Evolutionary conservation across 2,888 invertebrate species (phyloP).

Genomic region (Coleophora flavipennella): DNA sequence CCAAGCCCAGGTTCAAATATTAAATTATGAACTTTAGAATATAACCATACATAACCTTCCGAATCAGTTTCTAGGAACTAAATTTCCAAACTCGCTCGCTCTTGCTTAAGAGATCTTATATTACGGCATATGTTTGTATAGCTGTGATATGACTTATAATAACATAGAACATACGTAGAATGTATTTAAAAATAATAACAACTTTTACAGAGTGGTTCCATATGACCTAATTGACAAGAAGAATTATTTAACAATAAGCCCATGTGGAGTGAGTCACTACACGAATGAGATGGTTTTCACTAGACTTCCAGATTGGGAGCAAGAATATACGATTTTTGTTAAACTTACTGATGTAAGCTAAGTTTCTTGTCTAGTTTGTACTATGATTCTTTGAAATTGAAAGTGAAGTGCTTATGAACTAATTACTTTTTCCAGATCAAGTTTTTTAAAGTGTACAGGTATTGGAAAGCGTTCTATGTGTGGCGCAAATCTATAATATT

Average conservation of each 20-base stretch:
- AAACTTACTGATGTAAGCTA: conserved; percentile 78
- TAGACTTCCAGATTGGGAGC: conserved; percentile 83
- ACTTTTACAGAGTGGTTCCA: conserved; percentile 79
- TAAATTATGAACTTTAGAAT: too few relatives aligned
- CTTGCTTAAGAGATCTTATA: too few relatives aligned
- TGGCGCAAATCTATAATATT: conserved; percentile 84
- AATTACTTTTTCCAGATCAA: conserved; percentile 63
- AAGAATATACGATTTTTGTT: conserved; percentile 85
- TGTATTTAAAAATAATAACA: too few relatives aligned
- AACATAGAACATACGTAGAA: too few relatives aligned
- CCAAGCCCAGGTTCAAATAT: too few relatives aligned
- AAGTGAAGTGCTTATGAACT: too few relatives aligned
- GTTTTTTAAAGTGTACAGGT: conserved; percentile 77
- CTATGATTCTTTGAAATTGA: too few relatives aligned
- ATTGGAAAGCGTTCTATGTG: conserved; percentile 86
- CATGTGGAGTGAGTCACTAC: conserved; percentile 86
- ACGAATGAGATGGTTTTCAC: conserved; percentile 85
- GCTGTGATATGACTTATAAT: too few relatives aligned
- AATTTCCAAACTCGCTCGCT: too few relatives aligned
- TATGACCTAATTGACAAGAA: conserved; percentile 79
- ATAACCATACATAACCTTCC: too few relatives aligned
- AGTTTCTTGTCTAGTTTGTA: not conserved
- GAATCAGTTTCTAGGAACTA: too few relatives aligned
- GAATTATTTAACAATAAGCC: conserved; percentile 86
- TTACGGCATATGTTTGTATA: too few relatives aligned